phyloP scores from a whole-genome alignment of 2,888 invertebrate species.

The Pogonocherus hispidulus region DNA sequence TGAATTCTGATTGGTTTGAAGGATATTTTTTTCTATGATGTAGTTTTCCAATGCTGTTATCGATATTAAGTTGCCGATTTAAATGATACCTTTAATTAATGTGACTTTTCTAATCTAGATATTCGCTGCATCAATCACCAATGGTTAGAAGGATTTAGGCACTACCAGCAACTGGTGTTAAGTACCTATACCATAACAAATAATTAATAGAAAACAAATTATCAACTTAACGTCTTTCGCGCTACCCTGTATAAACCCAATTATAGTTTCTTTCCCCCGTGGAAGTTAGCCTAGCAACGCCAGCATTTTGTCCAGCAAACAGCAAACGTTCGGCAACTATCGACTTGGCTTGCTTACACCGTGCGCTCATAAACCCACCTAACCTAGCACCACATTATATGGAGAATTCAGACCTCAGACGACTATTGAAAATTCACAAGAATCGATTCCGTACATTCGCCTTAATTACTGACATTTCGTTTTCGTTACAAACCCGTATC shows the following conservation, averaged over 20 bases:
- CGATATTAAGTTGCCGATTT: no score
- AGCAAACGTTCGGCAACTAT: constrained; percentile 26
- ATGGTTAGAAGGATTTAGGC: no score
- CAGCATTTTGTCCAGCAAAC: constrained; percentile 3
- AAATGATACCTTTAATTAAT: no score
- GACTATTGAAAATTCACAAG: constrained; percentile 12
- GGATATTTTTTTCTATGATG: no score
- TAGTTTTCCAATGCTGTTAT: no score
- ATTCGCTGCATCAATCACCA: no score
- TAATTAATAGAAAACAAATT: neutral
- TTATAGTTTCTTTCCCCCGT: neutral
- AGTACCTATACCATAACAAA: no score
- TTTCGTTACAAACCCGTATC: constrained; percentile 5
- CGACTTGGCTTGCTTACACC: constrained; percentile 21
- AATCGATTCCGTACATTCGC: constrained; percentile 16
- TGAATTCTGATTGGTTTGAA: no score
- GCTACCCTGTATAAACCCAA: neutral
- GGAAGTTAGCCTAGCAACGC: constrained; percentile 13
- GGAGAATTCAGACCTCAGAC: constrained; percentile 19
- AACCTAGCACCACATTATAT: neutral
- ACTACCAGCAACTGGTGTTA: no score
- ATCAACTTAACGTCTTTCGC: neutral
- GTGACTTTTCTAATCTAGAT: no score
- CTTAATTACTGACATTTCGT: constrained; percentile 25
- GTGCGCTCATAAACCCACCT: constrained; percentile 25